Base-by-base conservation (phyloP, 2,797 vertebrate species). In the Sebastes itinus region DNA sequence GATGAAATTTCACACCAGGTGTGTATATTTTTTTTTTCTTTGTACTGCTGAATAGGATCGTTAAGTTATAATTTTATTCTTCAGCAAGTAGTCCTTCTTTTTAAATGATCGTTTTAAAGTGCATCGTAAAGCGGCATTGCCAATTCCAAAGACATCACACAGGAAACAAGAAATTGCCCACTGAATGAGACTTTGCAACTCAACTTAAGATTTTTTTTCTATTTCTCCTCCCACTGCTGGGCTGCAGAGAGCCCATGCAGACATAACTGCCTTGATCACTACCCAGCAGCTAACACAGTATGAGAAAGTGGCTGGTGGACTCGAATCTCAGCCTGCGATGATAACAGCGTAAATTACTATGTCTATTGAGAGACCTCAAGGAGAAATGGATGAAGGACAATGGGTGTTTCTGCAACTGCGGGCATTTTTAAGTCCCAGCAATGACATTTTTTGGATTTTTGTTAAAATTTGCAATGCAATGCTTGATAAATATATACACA, bases 221-320 rank as follows among this genome's bases (percentile, higher is more conserved):
- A 60, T 81, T 77, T 66, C 60, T 85, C 73, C 78, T 77, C 64
- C 75, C 67, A 78, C 87, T 80, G 70, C 78, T 77, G 77, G 7
- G 70, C 72, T 80, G 66, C 32, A 42, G 72, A 82, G 85, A 81
- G 65, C 81, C 65, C 83, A 85, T 87, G 85, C 86, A 85, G 88
- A 88, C 87, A 89, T 87, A 88, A 89, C 84, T 88, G 84, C 81
- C 84, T 81, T 89, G 78, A 91, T 93, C 83, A 88, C 87, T 87
- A 90, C 84, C 78, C 71, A 78, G 73, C 73, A 79, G 69, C 85
- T 83, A 70, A 66, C 87, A 28, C 84, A 83, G 86, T 85, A 30
- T 74, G 75, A 81, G 52, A 73, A 85, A 85, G 56, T 30, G 54
- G 42, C 85, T 78, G 71, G 22, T 54, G 64, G 23, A 65, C 78